phyloP scores from a whole-genome alignment of 2,888 invertebrate species.

The Linnaemya tessellans region DNA sequence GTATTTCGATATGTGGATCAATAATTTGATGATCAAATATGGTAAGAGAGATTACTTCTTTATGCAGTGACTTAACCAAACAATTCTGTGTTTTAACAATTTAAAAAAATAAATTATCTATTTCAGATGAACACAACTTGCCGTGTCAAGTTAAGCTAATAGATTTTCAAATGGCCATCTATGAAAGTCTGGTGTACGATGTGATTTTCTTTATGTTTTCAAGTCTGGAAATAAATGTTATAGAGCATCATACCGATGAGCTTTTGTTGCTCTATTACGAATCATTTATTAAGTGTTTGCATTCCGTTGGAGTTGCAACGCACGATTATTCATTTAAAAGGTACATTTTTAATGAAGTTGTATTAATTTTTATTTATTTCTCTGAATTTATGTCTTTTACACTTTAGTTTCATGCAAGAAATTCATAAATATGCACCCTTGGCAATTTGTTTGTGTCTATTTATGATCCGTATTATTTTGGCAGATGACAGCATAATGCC shows the following conservation, averaged over 20 bases:
- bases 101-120: neutral
- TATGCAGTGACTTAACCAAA: neutral
- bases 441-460: slow-evolving; percentile 84
- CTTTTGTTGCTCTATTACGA: slow-evolving; percentile 85
- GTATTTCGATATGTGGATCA: slow-evolving; percentile 86
- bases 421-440: slow-evolving; percentile 82
- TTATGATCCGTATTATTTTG: slow-evolving; percentile 84
- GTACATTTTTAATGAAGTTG: slow-evolving; percentile 75
- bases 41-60: slow-evolving; percentile 76
- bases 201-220: slow-evolving; percentile 85
- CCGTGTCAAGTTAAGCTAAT: slow-evolving; percentile 85
- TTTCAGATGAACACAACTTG: slow-evolving; percentile 77
- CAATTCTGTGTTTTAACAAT: neutral
- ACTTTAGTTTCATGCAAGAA: slow-evolving; percentile 81
- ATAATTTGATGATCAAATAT: slow-evolving; percentile 85
- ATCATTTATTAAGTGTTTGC: slow-evolving; percentile 83
- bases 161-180: slow-evolving; percentile 85
- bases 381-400: neutral
- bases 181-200: slow-evolving; percentile 84
- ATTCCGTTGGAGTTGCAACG: slow-evolving; percentile 82
- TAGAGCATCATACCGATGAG: slow-evolving; percentile 83
- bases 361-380: neutral
- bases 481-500: slow-evolving; percentile 83
- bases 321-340: slow-evolving; percentile 82
- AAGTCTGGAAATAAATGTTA: slow-evolving; percentile 83